phyloP scores from a whole-genome alignment of 2,113 vertebrate species.

The Hippocampus barbouri region DNA sequence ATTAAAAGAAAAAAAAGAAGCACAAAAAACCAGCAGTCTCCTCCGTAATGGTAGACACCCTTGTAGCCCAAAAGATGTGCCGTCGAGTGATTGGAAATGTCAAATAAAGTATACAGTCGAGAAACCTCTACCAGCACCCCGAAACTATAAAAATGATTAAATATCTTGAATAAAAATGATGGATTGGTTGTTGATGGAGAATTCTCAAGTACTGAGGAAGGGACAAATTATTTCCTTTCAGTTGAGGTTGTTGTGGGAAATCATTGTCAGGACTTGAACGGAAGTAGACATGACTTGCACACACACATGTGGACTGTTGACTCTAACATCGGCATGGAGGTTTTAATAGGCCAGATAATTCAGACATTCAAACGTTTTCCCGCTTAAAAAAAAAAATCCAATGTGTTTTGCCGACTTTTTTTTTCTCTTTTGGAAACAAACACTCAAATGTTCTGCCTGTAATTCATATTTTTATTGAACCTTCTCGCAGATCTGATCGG shows the following conservation, averaged over 20 bases:
- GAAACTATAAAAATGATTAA: slow-evolving; percentile 39
- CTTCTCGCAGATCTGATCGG: no score
- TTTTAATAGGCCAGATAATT: no score
- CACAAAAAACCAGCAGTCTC: slow-evolving; percentile 46
- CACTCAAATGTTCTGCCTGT: no score
- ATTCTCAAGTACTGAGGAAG: slow-evolving; percentile 33
- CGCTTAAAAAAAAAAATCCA: no score
- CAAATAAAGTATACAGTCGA: slow-evolving; percentile 66
- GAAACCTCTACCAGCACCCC: slow-evolving; percentile 12
- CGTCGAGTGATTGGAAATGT: slow-evolving; percentile 65
- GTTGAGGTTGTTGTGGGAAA: slow-evolving; percentile 10
- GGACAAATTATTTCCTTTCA: slow-evolving; percentile 16
- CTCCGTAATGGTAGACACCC: slow-evolving; percentile 47
- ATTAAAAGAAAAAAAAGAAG: slow-evolving; percentile 54
- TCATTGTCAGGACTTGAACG: slow-evolving; percentile 27
- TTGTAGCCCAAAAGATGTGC: slow-evolving; percentile 25
- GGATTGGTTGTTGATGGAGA: slow-evolving; percentile 58
- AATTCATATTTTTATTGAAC: no score
- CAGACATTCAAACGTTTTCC: no score
- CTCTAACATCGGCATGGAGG: not conserved
- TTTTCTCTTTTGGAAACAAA: no score
- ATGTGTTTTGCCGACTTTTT: no score
- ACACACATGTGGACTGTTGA: not conserved
- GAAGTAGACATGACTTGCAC: slow-evolving; percentile 5
- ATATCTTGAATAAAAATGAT: slow-evolving; percentile 60